These are phyloP conservation scores for Stomorhina lunata DNA, from an alignment of 2,888 invertebrate species.

Conservation along the genomic window DNA sequence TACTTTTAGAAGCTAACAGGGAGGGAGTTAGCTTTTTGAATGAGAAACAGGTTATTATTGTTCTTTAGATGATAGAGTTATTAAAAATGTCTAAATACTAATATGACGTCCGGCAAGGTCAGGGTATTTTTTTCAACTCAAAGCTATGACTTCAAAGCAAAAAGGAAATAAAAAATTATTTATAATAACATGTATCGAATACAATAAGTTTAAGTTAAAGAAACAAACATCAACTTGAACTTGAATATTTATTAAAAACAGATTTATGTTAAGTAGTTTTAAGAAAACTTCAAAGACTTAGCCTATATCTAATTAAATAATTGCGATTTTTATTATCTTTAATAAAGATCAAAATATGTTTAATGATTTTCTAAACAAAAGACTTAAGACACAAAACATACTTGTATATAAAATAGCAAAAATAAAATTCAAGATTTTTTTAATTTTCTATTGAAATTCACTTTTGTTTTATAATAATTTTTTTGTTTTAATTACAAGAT, in stretches of 20 bases:
- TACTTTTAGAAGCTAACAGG: background rate
- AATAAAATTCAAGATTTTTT: background rate
- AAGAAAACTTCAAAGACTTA: background rate
- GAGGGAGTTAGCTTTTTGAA: no score
- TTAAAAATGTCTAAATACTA: constrained; percentile 65
- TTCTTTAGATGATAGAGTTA: constrained; percentile 60
- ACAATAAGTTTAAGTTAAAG: background rate
- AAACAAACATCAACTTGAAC: constrained; percentile 42
- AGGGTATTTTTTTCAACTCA: constrained; percentile 27
- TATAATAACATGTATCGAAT: background rate
- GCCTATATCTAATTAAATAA: constrained; percentile 28
- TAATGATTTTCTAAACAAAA: constrained; percentile 41
- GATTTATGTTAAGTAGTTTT: background rate
- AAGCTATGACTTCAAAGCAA: constrained; percentile 50
- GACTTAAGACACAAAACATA: constrained; percentile 46
- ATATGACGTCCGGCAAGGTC: constrained; percentile 68
- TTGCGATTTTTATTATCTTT: background rate
- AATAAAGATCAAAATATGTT: background rate
- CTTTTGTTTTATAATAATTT: constrained; percentile 21
- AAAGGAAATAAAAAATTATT: constrained; percentile 44
- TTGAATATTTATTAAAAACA: constrained; percentile 13
- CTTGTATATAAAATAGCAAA: no score
- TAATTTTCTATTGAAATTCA: constrained; percentile 40
- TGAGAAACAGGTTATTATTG: constrained; percentile 3
- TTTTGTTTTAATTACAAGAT: constrained; percentile 46